A percentile compares a stretch with the other conserved stretches of the same genome.
phyloP scores from a whole-genome alignment of 2,888 invertebrate species.

The Aelia acuminata region DNA sequence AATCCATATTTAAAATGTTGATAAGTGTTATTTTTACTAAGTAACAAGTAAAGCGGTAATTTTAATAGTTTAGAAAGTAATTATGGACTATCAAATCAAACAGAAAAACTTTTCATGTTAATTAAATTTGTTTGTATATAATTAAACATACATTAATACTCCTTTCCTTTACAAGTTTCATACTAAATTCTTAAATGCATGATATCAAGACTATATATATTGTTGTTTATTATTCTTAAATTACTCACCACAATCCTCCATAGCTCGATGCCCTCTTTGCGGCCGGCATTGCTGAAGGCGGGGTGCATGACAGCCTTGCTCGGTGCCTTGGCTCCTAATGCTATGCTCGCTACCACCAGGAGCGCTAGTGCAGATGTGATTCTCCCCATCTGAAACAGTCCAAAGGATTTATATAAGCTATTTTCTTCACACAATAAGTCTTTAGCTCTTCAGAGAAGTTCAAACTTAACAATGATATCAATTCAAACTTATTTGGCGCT shows the following conservation, averaged over 20 bases:
- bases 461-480: not conserved
- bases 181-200: no score
- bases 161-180: no score
- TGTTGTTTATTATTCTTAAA: not conserved
- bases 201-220: no score
- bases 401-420: not conserved
- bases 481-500: not conserved
- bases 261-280: constrained; percentile 79
- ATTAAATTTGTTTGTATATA: no score
- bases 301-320: constrained; percentile 68
- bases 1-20: not conserved
- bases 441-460: not conserved
- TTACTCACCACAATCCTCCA: constrained; percentile 86
- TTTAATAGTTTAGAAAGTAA: not conserved
- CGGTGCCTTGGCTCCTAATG: constrained; percentile 7
- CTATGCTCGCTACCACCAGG: constrained; percentile 11
- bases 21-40: not conserved
- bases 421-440: constrained; percentile 25
- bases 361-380: not conserved
- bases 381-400: constrained; percentile 40
- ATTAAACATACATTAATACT: no score
- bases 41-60: not conserved
- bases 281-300: constrained; percentile 81
- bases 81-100: not conserved
- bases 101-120: no score